Conservation (phyloP, 2,113 vertebrate genomes). For the Tetrax tetrax region DNA sequence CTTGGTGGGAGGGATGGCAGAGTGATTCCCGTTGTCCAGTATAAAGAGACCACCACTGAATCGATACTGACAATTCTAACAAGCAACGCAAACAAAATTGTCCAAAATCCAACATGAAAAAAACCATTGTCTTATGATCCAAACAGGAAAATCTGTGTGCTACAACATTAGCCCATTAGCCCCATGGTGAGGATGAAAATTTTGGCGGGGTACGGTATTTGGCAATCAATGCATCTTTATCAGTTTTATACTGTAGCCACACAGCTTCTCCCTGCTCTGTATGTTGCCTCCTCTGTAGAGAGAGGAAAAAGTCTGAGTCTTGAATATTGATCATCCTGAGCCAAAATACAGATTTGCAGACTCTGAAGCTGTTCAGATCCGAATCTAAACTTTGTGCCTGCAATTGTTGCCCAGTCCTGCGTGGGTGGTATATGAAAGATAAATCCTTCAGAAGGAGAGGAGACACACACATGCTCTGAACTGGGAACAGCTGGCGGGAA, state of each 20-base stretch:
- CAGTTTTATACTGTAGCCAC: neutral
- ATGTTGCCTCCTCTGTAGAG: neutral
- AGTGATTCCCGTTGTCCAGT: neutral
- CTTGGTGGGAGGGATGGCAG: neutral
- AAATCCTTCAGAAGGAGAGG: neutral
- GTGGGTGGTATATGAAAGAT: neutral
- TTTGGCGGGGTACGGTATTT: neutral
- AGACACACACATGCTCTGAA: neutral
- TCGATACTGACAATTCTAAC: neutral
- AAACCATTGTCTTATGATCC: neutral
- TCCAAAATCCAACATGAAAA: neutral
- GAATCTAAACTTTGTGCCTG: neutral
- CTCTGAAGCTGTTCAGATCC: neutral
- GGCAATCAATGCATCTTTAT: neutral
- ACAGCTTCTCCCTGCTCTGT: neutral
- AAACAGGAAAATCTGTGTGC: neutral
- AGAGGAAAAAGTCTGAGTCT: neutral
- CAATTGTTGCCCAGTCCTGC: neutral
- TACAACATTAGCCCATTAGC: neutral
- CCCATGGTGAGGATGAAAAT: neutral
- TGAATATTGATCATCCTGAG: neutral
- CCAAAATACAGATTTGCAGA: neutral
- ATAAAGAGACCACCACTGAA: neutral
- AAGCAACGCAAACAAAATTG: neutral
- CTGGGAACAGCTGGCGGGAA: neutral